These are phyloP conservation scores for Orcinus orca DNA, from an alignment of 2,113 vertebrate species.

Conservation along the genomic window DNA sequence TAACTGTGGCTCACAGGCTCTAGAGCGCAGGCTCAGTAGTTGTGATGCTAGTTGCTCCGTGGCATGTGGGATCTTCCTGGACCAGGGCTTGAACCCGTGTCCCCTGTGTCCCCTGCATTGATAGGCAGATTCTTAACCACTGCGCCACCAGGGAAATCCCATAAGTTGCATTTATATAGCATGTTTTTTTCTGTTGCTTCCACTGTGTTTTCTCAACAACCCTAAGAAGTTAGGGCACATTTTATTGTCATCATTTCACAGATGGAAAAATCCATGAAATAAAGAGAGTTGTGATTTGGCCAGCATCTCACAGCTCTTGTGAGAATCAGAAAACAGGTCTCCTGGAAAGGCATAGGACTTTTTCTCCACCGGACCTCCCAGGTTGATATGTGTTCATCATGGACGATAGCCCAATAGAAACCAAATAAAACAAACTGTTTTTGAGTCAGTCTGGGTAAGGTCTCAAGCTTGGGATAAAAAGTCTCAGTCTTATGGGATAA, in stretches of 20 bases:
- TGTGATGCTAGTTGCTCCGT: too few species aligned
- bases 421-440: not conserved
- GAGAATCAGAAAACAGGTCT: not conserved
- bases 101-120: too few species aligned
- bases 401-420: not conserved
- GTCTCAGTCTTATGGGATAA: not conserved
- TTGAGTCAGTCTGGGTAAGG: not conserved
- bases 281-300: not conserved
- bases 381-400: not conserved
- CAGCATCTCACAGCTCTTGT: not conserved
- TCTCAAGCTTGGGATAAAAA: not conserved
- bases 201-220: not conserved
- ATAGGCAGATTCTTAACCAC: too few species aligned
- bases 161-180: not conserved
- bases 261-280: not conserved
- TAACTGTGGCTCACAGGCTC: too few species aligned
- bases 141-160: too few species aligned
- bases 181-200: not conserved
- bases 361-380: not conserved
- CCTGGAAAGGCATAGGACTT: not conserved
- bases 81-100: too few species aligned
- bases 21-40: too few species aligned
- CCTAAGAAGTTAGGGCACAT: not conserved
- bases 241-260: constrained; percentile 1
- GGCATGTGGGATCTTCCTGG: too few species aligned